Evolutionary conservation across 2,888 invertebrate genomes (phyloP).

Genomic region (Hoplodrina ambigua): DNA sequence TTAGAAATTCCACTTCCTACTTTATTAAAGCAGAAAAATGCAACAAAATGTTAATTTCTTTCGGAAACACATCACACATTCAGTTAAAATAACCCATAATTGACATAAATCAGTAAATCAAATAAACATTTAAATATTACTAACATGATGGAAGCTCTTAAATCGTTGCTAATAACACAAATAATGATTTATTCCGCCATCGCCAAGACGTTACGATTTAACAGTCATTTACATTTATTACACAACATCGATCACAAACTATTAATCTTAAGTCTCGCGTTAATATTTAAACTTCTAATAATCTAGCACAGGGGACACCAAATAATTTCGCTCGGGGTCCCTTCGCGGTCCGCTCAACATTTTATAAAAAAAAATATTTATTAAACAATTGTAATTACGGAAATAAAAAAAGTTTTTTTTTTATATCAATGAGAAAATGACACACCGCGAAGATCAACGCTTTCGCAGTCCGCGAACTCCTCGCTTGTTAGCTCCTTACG

Average conservation of each 20-base stretch:
- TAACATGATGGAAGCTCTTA: slow-evolving; percentile 18
- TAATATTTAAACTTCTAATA: slow-evolving; percentile 25
- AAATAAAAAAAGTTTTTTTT: too few species aligned
- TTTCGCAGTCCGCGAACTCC: too few species aligned
- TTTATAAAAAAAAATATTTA: too few species aligned
- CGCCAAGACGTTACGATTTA: slow-evolving; percentile 38
- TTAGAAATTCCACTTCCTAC: slow-evolving; percentile 29
- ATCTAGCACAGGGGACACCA: neutral
- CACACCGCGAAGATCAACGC: too few species aligned
- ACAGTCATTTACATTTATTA: slow-evolving; percentile 59
- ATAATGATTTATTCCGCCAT: slow-evolving; percentile 45
- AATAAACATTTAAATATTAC: slow-evolving; percentile 32
- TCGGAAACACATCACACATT: slow-evolving; percentile 11
- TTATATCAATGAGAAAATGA: too few species aligned
- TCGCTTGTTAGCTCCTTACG: too few species aligned
- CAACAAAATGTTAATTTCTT: slow-evolving; percentile 14
- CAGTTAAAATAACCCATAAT: slow-evolving; percentile 19
- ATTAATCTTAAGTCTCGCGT: slow-evolving; percentile 42
- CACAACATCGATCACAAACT: slow-evolving; percentile 45
- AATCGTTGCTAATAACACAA: slow-evolving; percentile 26
- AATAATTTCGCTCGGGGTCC: too few species aligned
- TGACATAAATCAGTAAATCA: slow-evolving; percentile 13
- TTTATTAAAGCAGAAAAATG: neutral
- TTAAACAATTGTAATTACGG: too few species aligned
- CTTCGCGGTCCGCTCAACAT: too few species aligned